Evolutionary conservation across 2,113 vertebrate species (phyloP), one percentile per base, ranked within the genome.

Genomic region (Baryphthengus martii): DNA sequence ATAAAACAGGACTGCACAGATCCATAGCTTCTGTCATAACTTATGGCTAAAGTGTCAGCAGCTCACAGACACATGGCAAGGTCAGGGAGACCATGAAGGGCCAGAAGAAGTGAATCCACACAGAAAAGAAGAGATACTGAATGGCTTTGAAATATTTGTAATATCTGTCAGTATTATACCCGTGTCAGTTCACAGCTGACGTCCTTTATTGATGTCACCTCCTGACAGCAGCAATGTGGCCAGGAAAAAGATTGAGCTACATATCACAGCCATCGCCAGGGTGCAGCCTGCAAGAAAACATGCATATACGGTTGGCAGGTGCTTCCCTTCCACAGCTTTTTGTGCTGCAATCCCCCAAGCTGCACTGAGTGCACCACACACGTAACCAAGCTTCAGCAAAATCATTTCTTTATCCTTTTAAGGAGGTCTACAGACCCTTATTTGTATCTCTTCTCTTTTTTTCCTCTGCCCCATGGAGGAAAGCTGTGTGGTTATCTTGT

Each of bases 281-380:
- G n/a, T 49, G 44, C 58, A 95, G 61, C 61, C 56, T 77, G 55
- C 39, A 47, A 24, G 10, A 50, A 71, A 71, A 86, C 0, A 0
- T 29, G 63, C 21, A 61, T 0, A 1, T 18, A 26, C 0, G 0
- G 20, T 70, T 0, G 0, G 25, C 10, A 10, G 28, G 7, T 62
- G 17, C 44, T 87, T 75, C 49, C 35, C 40, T n/a, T 40, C 35
- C 31, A 17, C 1, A 6, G 20, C 16, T 78, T 63, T 63, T 35
- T 44, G 13, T 35, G 45, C 17, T 35, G 19, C 65, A 25, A 47
- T 42, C n/a, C 53, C 25, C 17, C 24, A 56, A 3, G 25, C 28
- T 76, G 65, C n/a, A 11, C 65, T 17, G 45, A 39, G 8, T 21
- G 35, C 47, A 63, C 47, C 11, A 29, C 52, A 21, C 35, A 75